Evolutionary conservation across 2,797 vertebrate genomes (phyloP).

Genomic region (Meriones psammophilus): DNA sequence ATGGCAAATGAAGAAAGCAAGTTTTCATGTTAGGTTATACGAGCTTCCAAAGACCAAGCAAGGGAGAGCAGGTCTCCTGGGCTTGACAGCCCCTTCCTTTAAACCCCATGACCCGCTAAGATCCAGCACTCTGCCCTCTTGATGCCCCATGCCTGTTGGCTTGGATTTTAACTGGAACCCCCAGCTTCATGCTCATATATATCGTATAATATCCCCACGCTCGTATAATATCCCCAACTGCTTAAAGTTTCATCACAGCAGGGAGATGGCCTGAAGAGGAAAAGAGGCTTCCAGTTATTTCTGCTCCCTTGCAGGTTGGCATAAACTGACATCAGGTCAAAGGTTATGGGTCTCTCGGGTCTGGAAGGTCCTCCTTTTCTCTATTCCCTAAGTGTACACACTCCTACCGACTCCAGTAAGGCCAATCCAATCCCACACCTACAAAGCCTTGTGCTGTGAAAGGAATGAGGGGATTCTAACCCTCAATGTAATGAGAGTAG

Average conservation of each 20-base stretch:
- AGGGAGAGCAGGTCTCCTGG: neutral
- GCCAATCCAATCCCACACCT: neutral
- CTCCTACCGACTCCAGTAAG: neutral
- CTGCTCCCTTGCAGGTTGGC: neutral
- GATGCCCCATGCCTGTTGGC: neutral
- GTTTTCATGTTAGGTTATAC: neutral
- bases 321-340: neutral
- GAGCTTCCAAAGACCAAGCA: slow-evolving; percentile 37
- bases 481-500: neutral
- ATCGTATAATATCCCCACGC: neutral
- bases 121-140: neutral
- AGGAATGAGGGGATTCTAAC: neutral
- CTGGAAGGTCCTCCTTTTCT: neutral
- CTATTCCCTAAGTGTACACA: neutral
- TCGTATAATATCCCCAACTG: neutral
- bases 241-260: neutral
- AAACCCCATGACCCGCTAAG: neutral
- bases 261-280: neutral
- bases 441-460: neutral
- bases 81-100: neutral
- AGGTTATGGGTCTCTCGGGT: neutral
- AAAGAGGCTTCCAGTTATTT: neutral
- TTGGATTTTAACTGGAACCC: slow-evolving; percentile 23
- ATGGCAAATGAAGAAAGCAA: neutral
- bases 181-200: neutral